These are phyloP conservation scores for Eidolon dupreanum DNA, from an alignment of 2,797 vertebrate species.

Conservation along the genomic window DNA sequence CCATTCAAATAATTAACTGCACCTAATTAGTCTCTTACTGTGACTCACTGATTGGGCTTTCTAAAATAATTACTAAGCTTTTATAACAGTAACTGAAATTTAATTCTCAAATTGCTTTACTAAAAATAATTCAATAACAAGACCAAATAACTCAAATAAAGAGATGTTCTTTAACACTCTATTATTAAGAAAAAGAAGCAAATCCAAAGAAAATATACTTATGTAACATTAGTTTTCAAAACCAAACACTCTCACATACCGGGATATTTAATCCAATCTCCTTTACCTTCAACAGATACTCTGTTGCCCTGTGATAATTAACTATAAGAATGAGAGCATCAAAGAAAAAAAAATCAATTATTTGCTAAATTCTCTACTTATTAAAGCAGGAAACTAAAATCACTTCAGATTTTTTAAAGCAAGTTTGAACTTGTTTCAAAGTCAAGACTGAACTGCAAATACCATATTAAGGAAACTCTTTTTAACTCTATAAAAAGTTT, in stretches of 20 bases:
- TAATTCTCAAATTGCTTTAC: not conserved
- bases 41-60: accelerated
- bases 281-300: not conserved
- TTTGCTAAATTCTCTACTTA: slow-evolving; percentile 21
- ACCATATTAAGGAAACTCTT: not conserved
- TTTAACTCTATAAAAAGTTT: not conserved
- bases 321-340: slow-evolving; percentile 27
- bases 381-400: slow-evolving; percentile 46
- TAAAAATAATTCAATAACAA: not conserved
- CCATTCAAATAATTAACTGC: not conserved
- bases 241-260: not conserved
- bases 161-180: not conserved
- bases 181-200: not conserved
- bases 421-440: slow-evolving; percentile 31
- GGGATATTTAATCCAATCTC: not conserved
- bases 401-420: not conserved
- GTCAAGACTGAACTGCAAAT: not conserved
- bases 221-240: not conserved
- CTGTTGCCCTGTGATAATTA: not conserved
- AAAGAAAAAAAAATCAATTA: slow-evolving; percentile 38
- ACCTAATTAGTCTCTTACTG: not conserved
- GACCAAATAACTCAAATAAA: not conserved
- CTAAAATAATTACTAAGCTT: not conserved
- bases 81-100: not conserved
- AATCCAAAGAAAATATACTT: slow-evolving; percentile 24